A percentile compares a stretch with the other conserved stretches of the same genome.
These are phyloP conservation scores for Gryllus longicercus DNA, from an alignment of 2,888 invertebrate genomes.

Conservation along the genomic window DNA sequence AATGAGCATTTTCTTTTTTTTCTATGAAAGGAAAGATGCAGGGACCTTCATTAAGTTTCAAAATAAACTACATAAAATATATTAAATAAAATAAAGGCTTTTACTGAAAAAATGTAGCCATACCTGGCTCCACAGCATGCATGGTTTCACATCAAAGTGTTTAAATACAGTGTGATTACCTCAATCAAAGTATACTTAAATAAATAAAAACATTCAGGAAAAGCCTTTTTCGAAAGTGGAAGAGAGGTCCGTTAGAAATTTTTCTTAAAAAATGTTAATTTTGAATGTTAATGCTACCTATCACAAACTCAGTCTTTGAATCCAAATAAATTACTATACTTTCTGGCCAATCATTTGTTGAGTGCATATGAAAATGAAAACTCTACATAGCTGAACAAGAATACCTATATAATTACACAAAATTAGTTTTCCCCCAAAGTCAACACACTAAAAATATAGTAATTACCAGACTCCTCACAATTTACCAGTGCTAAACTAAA, in stretches of 20 bases:
- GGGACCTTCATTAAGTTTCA: constrained; percentile 28
- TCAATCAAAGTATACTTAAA: not conserved
- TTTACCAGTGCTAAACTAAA: not conserved
- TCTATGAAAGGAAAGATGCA: constrained; percentile 27
- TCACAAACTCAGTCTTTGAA: constrained; percentile 21
- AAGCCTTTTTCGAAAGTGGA: constrained; percentile 28
- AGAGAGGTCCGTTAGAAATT: constrained; percentile 27
- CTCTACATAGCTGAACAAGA: constrained; percentile 4
- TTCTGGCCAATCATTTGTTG: not conserved
- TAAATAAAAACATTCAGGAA: constrained; percentile 29
- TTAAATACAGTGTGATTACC: not conserved
- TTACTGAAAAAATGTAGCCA: constrained; percentile 26
- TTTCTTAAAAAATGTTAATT: not conserved
- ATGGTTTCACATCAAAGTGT: not conserved
- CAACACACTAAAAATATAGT: constrained; percentile 2
- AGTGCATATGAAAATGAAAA: not conserved
- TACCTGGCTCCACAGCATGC: constrained; percentile 10
- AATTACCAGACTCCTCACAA: not conserved
- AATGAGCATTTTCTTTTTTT: constrained; percentile 24
- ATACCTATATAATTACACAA: constrained; percentile 25
- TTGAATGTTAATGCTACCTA: not conserved
- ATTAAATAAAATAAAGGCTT: constrained; percentile 29
- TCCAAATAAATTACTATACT: not conserved
- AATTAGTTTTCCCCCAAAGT: too few species aligned
- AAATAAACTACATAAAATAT: constrained; percentile 29